A percentile compares a stretch with the other conserved stretches of the same genome.
Evolutionary conservation across 2,888 invertebrate genomes (phyloP).

Genomic region (Coenonympha arcania): DNA sequence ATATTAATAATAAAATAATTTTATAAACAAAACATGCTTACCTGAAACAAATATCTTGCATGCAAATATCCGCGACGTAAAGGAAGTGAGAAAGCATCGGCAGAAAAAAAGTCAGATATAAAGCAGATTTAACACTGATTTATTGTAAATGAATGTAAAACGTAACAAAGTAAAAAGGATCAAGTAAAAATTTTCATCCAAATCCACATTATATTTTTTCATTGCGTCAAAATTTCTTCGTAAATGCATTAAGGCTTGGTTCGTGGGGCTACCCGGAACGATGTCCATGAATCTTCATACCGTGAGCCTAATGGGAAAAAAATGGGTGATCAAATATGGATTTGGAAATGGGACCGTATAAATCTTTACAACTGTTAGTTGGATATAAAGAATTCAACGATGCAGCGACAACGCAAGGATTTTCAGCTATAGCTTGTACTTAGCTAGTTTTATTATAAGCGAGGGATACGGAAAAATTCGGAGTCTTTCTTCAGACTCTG

Average conservation of each 20-base stretch:
- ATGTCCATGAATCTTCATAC: conserved; percentile 57
- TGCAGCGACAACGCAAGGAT: neutral
- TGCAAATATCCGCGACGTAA: conserved; percentile 25
- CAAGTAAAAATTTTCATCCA: conserved; percentile 44
- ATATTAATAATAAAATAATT: neutral
- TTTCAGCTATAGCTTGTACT: neutral
- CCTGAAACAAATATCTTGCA: conserved; percentile 26
- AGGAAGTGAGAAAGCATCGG: conserved; percentile 25
- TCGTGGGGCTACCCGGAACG: conserved; percentile 41
- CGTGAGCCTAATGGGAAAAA: conserved; percentile 70
- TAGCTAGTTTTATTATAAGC: neutral
- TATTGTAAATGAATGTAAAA: conserved; percentile 55
- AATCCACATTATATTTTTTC: conserved; percentile 59
- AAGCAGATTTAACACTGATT: conserved; percentile 53
- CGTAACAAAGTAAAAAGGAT: conserved; percentile 32
- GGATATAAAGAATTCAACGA: neutral
- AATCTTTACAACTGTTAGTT: conserved; percentile 25
- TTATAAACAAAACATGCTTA: conserved; percentile 25
- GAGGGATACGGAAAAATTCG: too few relatives aligned
- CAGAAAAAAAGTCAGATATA: conserved; percentile 37
- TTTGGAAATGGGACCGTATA: conserved; percentile 45
- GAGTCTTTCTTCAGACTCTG: too few relatives aligned
- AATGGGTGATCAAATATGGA: conserved; percentile 60
- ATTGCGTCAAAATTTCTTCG: conserved; percentile 44
- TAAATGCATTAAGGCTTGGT: conserved; percentile 56